These are phyloP conservation scores for Laupala kohalensis DNA, from an alignment of 1,140 invertebrate genomes.

Conservation along the genomic window DNA sequence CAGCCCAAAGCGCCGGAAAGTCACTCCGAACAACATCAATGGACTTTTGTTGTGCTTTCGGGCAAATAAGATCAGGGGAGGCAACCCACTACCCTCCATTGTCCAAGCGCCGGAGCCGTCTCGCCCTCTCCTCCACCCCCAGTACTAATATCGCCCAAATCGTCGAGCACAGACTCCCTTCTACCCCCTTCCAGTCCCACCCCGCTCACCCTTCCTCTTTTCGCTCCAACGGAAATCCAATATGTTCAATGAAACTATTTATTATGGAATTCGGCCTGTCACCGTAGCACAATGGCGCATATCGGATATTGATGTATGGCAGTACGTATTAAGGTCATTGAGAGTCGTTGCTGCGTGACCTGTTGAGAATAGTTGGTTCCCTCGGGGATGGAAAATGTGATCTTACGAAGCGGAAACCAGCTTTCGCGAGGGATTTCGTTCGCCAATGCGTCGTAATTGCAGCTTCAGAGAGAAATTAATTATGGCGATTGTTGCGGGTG, in stretches of 20 bases:
- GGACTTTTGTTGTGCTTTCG: neutral
- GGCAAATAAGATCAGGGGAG: neutral
- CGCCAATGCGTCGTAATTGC: neutral
- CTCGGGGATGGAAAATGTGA: neutral
- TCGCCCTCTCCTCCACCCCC: too few species aligned
- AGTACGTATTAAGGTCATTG: neutral
- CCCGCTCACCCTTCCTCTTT: neutral
- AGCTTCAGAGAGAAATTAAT: neutral
- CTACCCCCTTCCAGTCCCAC: neutral
- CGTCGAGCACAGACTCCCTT: neutral
- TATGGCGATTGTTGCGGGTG: neutral
- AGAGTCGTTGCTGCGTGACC: neutral
- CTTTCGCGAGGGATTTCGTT: neutral
- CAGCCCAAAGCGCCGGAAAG: too few species aligned
- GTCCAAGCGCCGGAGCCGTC: too few species aligned
- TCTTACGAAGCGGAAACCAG: neutral
- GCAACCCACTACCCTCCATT: neutral
- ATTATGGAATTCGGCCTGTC: neutral
- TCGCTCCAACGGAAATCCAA: neutral
- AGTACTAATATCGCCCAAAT: neutral
- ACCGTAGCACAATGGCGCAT: neutral
- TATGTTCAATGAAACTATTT: neutral
- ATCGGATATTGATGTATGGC: neutral
- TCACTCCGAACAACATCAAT: too few species aligned
- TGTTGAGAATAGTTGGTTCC: neutral